Evolutionary conservation across 2,797 vertebrate species (phyloP).

Genomic region (Mycteria americana): DNA sequence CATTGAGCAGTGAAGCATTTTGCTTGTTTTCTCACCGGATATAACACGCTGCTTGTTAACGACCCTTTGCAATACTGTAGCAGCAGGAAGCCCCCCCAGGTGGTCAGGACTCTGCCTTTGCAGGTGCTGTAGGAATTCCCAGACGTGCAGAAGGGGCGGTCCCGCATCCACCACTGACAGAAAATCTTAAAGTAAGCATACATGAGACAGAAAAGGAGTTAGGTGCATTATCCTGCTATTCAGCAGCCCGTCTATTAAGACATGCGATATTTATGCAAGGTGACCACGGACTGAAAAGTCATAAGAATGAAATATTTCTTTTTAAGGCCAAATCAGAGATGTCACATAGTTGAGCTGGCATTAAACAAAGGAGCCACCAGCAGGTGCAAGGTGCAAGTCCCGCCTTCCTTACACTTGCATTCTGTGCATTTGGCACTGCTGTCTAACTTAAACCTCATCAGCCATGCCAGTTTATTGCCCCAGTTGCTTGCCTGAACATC

Average conservation of each 20-base stretch:
- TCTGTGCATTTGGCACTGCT: background rate
- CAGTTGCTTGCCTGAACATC: background rate
- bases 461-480: background rate
- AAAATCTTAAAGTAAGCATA: background rate
- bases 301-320: background rate
- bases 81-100: background rate
- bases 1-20: background rate
- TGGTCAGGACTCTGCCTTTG: background rate
- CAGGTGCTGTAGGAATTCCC: background rate
- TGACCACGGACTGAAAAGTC: background rate
- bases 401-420: background rate
- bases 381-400: background rate
- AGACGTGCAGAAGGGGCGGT: background rate
- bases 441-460: background rate
- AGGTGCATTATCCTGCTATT: background rate
- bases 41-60: background rate
- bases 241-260: background rate
- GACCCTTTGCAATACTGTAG: background rate
- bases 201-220: background rate
- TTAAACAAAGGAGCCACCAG: background rate
- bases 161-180: background rate
- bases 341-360: background rate
- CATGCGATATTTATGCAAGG: rapidly evolving
- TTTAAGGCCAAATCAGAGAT: background rate
- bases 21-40: background rate